Evolutionary conservation across 2,888 invertebrate species (phyloP), one percentile per base, ranked within the genome.

Genomic region (Drosophila anomelani): DNA sequence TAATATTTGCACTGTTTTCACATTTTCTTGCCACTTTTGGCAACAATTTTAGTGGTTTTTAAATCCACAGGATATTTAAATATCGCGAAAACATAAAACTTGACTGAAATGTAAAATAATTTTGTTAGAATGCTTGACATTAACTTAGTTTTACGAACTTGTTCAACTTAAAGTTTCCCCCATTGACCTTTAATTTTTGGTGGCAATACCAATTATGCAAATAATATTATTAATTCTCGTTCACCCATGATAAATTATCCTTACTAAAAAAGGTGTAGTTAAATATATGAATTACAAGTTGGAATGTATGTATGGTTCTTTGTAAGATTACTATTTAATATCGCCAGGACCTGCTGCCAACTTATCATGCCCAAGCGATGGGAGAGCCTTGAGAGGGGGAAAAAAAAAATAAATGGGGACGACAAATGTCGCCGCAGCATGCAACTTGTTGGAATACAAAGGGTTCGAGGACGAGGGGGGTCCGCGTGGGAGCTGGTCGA

Each of bases 361-460:
- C 51, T 51, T 51, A 51, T 51, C 51, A 51, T 34, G 51, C 51
- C 34, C 51, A 1, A 51, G 51, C 51, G 34, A 34, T 20, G 34
- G 44, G 32, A 41, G 51, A 36, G 20, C 51, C 51, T 53, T 53
- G 51, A 36, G 17, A 51, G 34, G 51, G 51, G 51, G 34, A 23
- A 53, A 20, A 20, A 20, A 20, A 20, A 32, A 54, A 36, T 41
- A 10, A 34, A 29, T 41, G 39, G 41, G 55, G 51, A 44, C 57
- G 44, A 43, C 53, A 53, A 69, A 70, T 69, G 69, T 69, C 58
- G 26, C 58, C 46, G 49, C 64, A 46, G 55, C 75, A 38, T 47
- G 68, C 54, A 66, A 75, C 68, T 75, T 75, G 75, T 75, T 57
- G 54, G 39, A 32, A 53, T 53, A 67, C 53, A 54, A 69, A 43